phyloP scores from a whole-genome alignment of 1,140 invertebrate species.

The Bombus sibiricus region DNA sequence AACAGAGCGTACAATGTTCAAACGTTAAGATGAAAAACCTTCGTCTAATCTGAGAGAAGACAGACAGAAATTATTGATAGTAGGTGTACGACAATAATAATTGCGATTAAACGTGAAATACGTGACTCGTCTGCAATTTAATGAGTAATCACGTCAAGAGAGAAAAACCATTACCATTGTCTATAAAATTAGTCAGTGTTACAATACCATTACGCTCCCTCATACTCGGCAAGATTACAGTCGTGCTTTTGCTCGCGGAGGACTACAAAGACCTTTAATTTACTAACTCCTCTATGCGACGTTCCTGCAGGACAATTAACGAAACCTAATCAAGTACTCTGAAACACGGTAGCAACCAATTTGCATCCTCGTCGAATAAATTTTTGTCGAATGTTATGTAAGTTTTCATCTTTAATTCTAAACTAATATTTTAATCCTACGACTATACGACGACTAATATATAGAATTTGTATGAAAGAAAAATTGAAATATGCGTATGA shows the following conservation, averaged over 20 bases:
- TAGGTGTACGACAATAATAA: not conserved
- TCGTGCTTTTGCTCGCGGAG: slow-evolving; percentile 3
- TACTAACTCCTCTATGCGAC: slow-evolving; percentile 8
- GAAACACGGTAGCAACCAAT: not conserved
- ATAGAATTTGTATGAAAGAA: no score
- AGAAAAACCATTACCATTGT: slow-evolving; percentile 46
- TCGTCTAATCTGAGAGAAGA: not conserved
- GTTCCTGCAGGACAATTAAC: slow-evolving; percentile 42
- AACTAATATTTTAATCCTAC: no score
- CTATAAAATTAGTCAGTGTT: slow-evolving; percentile 47
- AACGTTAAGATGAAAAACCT: not conserved
- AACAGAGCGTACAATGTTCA: not conserved
- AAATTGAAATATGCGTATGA: no score
- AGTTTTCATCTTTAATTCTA: no score
- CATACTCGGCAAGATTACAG: slow-evolving; percentile 48
- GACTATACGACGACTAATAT: no score
- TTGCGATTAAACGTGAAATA: not conserved
- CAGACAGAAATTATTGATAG: not conserved
- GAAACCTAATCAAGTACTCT: slow-evolving; percentile 36
- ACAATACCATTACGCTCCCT: slow-evolving; percentile 38
- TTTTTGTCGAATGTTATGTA: not conserved
- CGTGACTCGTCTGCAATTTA: not conserved
- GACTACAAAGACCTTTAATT: slow-evolving; percentile 51
- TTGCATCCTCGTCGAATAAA: not conserved
- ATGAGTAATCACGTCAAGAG: slow-evolving; percentile 19